Evolutionary conservation across 2,888 invertebrate species (phyloP), one percentile per base, ranked within the genome.

Genomic region (Seladonia tumulorum): DNA sequence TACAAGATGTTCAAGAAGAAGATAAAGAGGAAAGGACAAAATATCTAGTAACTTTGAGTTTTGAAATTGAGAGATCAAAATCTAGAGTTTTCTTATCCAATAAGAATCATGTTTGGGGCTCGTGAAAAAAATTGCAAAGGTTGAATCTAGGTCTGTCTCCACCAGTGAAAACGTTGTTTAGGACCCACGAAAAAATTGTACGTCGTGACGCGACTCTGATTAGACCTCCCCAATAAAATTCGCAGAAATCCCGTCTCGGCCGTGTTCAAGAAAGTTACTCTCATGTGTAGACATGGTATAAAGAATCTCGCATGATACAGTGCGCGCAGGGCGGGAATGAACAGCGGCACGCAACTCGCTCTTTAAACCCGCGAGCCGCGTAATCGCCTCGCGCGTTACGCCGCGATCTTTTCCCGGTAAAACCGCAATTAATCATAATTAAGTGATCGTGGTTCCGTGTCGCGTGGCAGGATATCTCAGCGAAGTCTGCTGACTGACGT

Each of bases 371-470:
- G 53, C 68, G 49, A 82, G 77, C 82, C 84, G 77, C 42, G 25
- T 73, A 79, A 85, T 79, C 79, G 76, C 25, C 57, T 16, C 18
- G 71, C 72, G 66, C 57, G 75, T 79, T 45, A 75, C 63, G 70
- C 25, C 49, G 70, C 78, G 82, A 84, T 85, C 83, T 57, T 79
- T 85, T 73, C 85, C 70, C 25, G 53, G 74, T 53, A 74, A 78
- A 78, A 42, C 57, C 66, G 76, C 49, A 49, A 85, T 85, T 83
- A 85, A 85, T 85, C 83, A 85, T 76, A 79, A 85, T 83, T 82
- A 82, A 83, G 78, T 49, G 74, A 77, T 82, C 68, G 77, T 35
- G 60, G 74, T 78, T 78, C 18, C 75, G 63, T 71, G 84, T 70
- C 77, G 42, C n/a, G 60, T 57, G 22, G 73, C 35, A 39, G 25